Conservation (phyloP, 2,113 vertebrate genomes). For the Tupaia chinensis region DNA sequence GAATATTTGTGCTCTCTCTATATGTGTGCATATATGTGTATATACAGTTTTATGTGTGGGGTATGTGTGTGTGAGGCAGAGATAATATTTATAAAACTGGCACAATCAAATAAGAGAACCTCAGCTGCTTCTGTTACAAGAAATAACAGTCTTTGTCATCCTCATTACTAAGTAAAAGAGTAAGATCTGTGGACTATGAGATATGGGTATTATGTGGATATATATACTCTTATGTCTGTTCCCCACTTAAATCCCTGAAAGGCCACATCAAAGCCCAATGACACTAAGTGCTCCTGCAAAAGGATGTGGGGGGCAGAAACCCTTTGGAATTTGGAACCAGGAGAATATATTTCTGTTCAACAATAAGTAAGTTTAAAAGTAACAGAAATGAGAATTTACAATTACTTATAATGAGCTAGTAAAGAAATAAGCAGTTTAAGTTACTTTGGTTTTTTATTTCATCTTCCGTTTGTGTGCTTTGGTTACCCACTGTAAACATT, state of each 20-base stretch:
- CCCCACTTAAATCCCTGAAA: background rate
- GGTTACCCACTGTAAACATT: background rate
- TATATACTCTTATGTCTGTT: background rate
- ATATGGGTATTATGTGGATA: background rate
- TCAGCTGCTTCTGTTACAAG: background rate
- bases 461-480: background rate
- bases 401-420: background rate
- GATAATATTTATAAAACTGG: background rate
- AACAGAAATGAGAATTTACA: background rate
- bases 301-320: background rate
- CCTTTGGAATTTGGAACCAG: background rate
- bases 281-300: background rate
- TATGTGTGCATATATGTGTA: no score
- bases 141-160: background rate
- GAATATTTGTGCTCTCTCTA: no score
- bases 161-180: background rate
- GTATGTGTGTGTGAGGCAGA: background rate
- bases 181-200: background rate
- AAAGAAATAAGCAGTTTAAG: background rate
- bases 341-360: background rate
- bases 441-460: background rate
- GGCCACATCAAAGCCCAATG: background rate
- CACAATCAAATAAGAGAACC: background rate
- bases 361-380: background rate
- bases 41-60: no score